Conservation (phyloP, 1,140 invertebrate species). For the Drosophila obscura region DNA sequence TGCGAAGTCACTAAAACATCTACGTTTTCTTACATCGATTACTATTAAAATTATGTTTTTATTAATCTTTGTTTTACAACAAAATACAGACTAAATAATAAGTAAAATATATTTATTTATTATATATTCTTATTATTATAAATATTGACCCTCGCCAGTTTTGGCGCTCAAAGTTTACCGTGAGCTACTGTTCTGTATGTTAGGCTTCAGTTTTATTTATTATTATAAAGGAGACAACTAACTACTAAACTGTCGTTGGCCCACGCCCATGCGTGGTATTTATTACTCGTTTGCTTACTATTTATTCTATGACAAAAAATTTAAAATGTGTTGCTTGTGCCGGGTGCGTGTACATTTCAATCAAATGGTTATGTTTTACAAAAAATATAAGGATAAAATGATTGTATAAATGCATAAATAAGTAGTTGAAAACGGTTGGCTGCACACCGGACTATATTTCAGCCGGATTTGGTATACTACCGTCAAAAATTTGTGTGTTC, state of each 20-base stretch:
- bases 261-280: slow-evolving; percentile 20
- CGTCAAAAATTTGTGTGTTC: not conserved
- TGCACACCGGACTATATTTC: not conserved
- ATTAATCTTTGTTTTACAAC: slow-evolving; percentile 80
- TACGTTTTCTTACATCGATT: slow-evolving; percentile 42
- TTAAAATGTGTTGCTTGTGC: slow-evolving; percentile 40
- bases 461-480: slow-evolving; percentile 2
- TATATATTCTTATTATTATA: slow-evolving; percentile 81
- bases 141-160: slow-evolving; percentile 70
- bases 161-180: slow-evolving; percentile 68
- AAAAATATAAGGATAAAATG: slow-evolving; percentile 3
- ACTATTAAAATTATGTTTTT: slow-evolving; percentile 76
- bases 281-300: slow-evolving; percentile 22
- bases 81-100: slow-evolving; percentile 82
- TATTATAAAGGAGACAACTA: slow-evolving; percentile 20
- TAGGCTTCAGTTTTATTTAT: slow-evolving; percentile 13
- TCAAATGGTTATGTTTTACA: slow-evolving; percentile 7
- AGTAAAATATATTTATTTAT: slow-evolving; percentile 81
- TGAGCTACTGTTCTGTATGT: slow-evolving; percentile 45
- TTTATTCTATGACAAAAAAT: slow-evolving; percentile 34
- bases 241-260: slow-evolving; percentile 18
- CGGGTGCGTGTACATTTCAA: slow-evolving; percentile 9
- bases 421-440: not conserved
- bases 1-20: slow-evolving; percentile 9
- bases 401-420: not conserved